These are phyloP conservation scores for Embidobia sp. DNA, from an alignment of 2,888 invertebrate genomes.

Conservation along the genomic window DNA sequence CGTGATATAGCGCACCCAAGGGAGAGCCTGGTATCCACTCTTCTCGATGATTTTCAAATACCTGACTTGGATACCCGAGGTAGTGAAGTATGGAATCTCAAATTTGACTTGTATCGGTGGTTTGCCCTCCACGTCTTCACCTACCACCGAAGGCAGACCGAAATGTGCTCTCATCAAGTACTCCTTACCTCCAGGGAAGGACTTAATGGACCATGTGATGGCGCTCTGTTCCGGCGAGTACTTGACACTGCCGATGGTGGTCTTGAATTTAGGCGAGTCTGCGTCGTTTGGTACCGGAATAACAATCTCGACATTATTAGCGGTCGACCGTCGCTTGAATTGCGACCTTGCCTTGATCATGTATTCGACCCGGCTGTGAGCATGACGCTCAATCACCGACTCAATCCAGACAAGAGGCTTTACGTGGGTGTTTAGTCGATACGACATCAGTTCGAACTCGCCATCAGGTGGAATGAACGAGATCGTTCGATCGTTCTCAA, in stretches of 20 bases:
- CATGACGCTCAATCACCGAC: conserved; percentile 98
- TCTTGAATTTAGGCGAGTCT: conserved; percentile 99
- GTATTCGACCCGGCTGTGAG: conserved; percentile 98
- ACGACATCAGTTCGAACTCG: conserved; percentile 99
- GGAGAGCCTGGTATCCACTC: conserved; percentile 98
- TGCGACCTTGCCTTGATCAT: conserved; percentile 99
- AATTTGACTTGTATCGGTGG: conserved; percentile 99
- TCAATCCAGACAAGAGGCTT: conserved; percentile 99
- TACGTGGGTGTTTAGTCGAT: conserved; percentile 97
- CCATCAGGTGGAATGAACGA: conserved; percentile 99
- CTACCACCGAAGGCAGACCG: conserved; percentile 96
- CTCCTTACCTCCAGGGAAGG: conserved; percentile 99
- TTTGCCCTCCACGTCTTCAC: conserved; percentile 96
- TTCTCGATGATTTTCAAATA: conserved; percentile 99
- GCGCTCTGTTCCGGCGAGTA: conserved; percentile 98
- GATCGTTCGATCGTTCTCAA: conserved; percentile 99
- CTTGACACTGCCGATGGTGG: conserved; percentile 97
- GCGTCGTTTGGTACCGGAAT: conserved; percentile 98
- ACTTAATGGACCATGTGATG: conserved; percentile 98
- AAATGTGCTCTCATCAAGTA: conserved; percentile 99
- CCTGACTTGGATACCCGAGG: conserved; percentile 98
- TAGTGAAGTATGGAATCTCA: conserved; percentile 99
- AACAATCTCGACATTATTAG: conserved; percentile 99
- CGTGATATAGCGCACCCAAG: conserved; percentile 99
- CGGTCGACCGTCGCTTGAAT: conserved; percentile 98